Conservation (phyloP, 2,797 vertebrate genomes). For the Xyrichtys novacula region DNA sequence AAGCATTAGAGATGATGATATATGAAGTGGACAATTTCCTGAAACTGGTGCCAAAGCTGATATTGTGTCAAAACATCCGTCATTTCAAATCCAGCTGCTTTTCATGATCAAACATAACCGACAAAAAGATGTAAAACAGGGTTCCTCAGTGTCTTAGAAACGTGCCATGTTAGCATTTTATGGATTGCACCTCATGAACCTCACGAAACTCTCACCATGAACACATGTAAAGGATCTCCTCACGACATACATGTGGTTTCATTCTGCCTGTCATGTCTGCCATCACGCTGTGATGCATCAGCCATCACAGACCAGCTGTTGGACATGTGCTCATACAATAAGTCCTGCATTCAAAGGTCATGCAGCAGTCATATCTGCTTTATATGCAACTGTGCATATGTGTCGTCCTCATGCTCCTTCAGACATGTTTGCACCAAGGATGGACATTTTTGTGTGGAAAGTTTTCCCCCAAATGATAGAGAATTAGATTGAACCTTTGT, state of each 20-base stretch:
- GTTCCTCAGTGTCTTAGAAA: conserved; percentile 35
- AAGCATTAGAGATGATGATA: conserved; percentile 14
- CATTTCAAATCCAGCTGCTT: conserved; percentile 10
- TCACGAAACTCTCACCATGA: conserved; percentile 32
- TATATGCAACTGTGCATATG: conserved; percentile 27
- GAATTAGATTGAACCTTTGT: conserved; percentile 51
- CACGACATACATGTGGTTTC: conserved; percentile 33
- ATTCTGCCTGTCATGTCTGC: conserved; percentile 32
- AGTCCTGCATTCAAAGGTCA: conserved; percentile 39
- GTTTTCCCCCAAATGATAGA: conserved; percentile 47
- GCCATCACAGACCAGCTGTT: conserved; percentile 34
- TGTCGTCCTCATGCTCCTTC: conserved; percentile 39
- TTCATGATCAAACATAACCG: conserved; percentile 14
- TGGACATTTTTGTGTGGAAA: conserved; percentile 40
- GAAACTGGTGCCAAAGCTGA: conserved; percentile 50
- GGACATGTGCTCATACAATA: conserved; percentile 27
- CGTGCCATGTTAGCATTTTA: conserved; percentile 50
- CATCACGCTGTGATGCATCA: conserved; percentile 22
- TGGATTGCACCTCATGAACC: conserved; percentile 23
- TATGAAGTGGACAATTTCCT: conserved; percentile 19
- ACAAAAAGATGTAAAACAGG: conserved; percentile 41
- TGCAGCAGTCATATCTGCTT: conserved; percentile 35
- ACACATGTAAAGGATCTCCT: conserved; percentile 37
- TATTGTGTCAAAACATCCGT: conserved; percentile 4
- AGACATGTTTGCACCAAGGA: conserved; percentile 44